A percentile compares a stretch with the other conserved stretches of the same genome.
These are phyloP conservation scores for Tribolium castaneum DNA, from an alignment of 1,140 invertebrate genomes.

Conservation along the genomic window DNA sequence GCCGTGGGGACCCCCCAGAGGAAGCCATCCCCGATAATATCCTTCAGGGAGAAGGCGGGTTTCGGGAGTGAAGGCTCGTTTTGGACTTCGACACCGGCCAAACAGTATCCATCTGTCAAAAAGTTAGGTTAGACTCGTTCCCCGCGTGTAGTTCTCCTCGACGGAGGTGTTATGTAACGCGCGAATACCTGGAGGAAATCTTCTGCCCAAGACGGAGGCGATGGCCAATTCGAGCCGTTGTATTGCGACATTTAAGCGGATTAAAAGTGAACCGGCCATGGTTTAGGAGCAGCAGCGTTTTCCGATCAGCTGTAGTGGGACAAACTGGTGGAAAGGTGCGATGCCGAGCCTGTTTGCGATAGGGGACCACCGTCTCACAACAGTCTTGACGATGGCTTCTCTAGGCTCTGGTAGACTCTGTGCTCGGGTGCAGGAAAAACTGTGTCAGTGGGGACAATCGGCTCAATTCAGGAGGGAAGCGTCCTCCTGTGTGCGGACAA, in stretches of 20 bases:
- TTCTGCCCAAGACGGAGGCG: conserved; percentile 58
- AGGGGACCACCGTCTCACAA: conserved; percentile 63
- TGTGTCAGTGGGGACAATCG: conserved; percentile 79
- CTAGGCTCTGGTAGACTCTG: conserved; percentile 81
- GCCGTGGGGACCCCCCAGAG: conserved; percentile 85
- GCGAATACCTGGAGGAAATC: conserved; percentile 65
- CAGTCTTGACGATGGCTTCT: conserved; percentile 81
- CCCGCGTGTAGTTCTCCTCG: conserved; percentile 5
- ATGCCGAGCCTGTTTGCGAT: conserved; percentile 40
- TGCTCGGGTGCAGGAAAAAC: conserved; percentile 79
- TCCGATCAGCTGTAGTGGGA: conserved; percentile 51
- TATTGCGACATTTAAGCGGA: conserved; percentile 58
- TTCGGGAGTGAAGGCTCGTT: conserved; percentile 22
- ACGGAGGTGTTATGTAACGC: conserved; percentile 57
- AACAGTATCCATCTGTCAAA: conserved; percentile 60
- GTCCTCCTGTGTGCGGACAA: conserved; percentile 70
- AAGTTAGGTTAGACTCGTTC: conserved; percentile 56
- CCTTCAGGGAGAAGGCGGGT: conserved; percentile 65
- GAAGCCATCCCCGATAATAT: conserved; percentile 78
- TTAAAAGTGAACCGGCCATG: conserved; percentile 53
- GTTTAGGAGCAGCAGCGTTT: conserved; percentile 14
- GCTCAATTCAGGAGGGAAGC: conserved; percentile 68
- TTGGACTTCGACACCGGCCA: conserved; percentile 57
- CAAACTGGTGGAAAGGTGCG: conserved; percentile 43
- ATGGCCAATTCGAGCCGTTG: conserved; percentile 61